These are phyloP conservation scores for Gymnobelideus leadbeateri DNA, from an alignment of 2,113 vertebrate genomes.

Conservation along the genomic window DNA sequence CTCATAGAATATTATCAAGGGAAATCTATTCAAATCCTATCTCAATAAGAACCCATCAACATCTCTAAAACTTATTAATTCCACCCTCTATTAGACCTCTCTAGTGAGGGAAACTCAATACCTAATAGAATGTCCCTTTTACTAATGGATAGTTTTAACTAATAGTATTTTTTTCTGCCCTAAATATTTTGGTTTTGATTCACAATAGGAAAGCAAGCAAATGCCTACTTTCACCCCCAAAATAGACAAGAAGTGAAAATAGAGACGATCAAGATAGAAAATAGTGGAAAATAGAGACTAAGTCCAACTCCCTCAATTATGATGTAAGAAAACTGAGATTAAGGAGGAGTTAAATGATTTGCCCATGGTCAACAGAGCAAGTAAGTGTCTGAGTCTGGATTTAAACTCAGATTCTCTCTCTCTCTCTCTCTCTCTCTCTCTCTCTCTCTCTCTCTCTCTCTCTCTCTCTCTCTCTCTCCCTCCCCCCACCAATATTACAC, in stretches of 20 bases:
- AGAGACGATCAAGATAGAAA: no score
- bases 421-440: not conserved
- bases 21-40: not conserved
- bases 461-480: not conserved
- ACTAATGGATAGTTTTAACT: not conserved
- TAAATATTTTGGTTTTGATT: not conserved
- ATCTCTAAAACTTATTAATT: not conserved
- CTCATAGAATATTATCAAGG: not conserved
- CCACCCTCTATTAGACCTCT: not conserved
- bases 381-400: not conserved
- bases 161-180: not conserved
- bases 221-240: not conserved
- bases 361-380: not conserved
- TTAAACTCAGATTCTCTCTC: not conserved
- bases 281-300: no score
- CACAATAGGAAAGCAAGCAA: not conserved
- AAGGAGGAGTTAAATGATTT: not conserved
- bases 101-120: not conserved
- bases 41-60: not conserved
- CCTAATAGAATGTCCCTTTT: not conserved
- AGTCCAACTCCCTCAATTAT: not conserved
- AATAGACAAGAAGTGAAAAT: not conserved
- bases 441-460: not conserved
- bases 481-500: no score
- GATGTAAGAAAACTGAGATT: not conserved